These are phyloP conservation scores for Endomychus coccineus DNA, from an alignment of 2,888 invertebrate species.

Conservation along the genomic window DNA sequence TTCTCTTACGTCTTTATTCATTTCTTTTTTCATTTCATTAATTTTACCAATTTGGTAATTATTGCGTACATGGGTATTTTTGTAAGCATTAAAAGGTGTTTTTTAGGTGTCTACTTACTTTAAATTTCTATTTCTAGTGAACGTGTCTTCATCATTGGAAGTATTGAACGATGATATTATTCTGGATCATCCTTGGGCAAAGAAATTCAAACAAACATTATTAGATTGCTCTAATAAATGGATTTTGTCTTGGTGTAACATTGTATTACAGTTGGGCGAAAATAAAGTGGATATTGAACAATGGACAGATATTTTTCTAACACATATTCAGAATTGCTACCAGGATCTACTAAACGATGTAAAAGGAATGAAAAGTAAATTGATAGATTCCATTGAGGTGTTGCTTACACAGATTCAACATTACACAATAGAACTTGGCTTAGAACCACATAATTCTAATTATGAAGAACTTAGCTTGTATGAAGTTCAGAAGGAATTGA, in stretches of 20 bases:
- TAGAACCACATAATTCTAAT: constrained; percentile 27
- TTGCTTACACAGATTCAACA: constrained; percentile 25
- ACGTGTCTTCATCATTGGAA: too few relatives aligned
- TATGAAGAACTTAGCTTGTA: constrained; percentile 26
- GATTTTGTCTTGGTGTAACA: constrained; percentile 7
- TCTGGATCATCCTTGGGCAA: too few relatives aligned
- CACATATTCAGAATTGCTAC: constrained; percentile 6
- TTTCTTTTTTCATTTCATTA: too few relatives aligned
- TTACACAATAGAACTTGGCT: constrained; percentile 26
- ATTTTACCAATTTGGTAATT: too few relatives aligned
- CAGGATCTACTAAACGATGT: constrained; percentile 45
- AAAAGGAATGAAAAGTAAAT: constrained; percentile 46
- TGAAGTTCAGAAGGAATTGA: constrained; percentile 12
- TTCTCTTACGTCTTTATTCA: too few relatives aligned
- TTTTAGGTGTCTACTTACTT: too few relatives aligned
- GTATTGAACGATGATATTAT: too few relatives aligned
- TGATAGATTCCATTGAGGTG: constrained; percentile 50
- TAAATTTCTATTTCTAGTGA: too few relatives aligned
- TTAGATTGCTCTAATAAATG: constrained; percentile 1
- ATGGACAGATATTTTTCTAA: constrained; percentile 9
- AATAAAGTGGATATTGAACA: constrained; percentile 5
- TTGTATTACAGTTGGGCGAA: constrained; percentile 10
- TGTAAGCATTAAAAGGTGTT: too few relatives aligned
- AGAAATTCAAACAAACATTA: constrained; percentile 1
- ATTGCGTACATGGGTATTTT: too few relatives aligned